Evolutionary conservation across 2,888 invertebrate species (phyloP).

Genomic region (Chaetogeoica ovagalla): DNA sequence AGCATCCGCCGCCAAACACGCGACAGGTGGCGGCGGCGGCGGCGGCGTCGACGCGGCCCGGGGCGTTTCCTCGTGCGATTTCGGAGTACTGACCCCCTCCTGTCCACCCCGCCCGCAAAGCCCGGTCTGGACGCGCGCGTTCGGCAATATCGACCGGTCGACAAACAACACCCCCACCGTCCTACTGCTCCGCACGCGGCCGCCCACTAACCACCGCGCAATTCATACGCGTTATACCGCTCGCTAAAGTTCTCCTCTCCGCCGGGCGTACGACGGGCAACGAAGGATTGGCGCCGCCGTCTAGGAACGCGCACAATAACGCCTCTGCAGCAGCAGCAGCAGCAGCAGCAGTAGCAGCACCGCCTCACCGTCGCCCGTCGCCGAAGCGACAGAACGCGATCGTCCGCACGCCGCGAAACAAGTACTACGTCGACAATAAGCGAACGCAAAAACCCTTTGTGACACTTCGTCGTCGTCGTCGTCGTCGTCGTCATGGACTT

Average conservation of each 20-base stretch:
- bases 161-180: neutral
- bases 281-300: neutral
- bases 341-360: too few relatives aligned
- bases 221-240: too few relatives aligned
- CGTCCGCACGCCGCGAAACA: constrained; percentile 13
- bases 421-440: neutral
- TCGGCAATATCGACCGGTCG: constrained; percentile 44
- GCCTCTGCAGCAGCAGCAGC: neutral
- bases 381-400: constrained; percentile 22
- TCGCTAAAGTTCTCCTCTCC: neutral
- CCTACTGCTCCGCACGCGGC: neutral
- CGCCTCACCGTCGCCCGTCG: neutral
- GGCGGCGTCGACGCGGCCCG: too few relatives aligned
- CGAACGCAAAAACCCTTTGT: too few relatives aligned
- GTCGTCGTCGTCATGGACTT: constrained; percentile 10
- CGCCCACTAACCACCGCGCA: too few relatives aligned
- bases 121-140: neutral
- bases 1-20: too few relatives aligned
- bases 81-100: too few relatives aligned
- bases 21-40: too few relatives aligned
- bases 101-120: too few relatives aligned
- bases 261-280: neutral
- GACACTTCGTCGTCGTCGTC: too few relatives aligned
- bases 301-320: neutral
- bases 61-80: constrained; percentile 16